Evolutionary conservation across 2,797 vertebrate genomes (phyloP), one percentile per base, ranked within the genome.

Genomic region (Coranthus polyacanthus): DNA sequence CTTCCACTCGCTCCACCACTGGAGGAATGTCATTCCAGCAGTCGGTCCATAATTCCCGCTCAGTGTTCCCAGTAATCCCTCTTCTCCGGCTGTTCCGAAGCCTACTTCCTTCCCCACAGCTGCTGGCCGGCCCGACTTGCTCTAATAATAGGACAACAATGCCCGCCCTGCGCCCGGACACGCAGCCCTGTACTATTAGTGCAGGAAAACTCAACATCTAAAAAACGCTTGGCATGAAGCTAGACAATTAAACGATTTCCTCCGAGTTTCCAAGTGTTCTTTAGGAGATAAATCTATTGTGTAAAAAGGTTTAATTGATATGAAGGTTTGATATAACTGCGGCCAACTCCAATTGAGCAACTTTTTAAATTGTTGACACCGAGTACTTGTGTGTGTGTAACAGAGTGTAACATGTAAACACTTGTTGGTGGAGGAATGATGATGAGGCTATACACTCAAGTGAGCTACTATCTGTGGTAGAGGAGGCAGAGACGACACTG

Each of bases 141-240:
- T 80, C 93, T 95, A 95, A 93, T 94, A 93, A 94, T 95, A 95
- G 93, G 88, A 92, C 88, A 93, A 95, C 92, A 93, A 94, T 93
- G 87, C 88, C 79, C 66, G 16, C 70, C 71, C 78, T 64, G 77
- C 75, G 64, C 69, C 81, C 74, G 46, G 75, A 87, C 76, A 64
- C 72, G 55, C 63, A 59, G 51, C 37, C 24, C 37, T 51, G 26
- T 61, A 64, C 74, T 57, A 58, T 76, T 47, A 63, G 56, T 71
- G 44, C 3, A 44, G 3, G 32, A 52, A 59, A 54, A 22, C 18
- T 45, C 3, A 26, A 61, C 22, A 42, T 52, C 20, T 16, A n/a
- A 11, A 36, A 72, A 58, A 71, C 12, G 17, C 5, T n/a, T 12
- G 6, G 20, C 0, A 13, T 16, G 5, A 12, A 59, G 55, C 54